Base-by-base conservation (phyloP, 2,113 vertebrate species). In the Odontesthes bonariensis region DNA sequence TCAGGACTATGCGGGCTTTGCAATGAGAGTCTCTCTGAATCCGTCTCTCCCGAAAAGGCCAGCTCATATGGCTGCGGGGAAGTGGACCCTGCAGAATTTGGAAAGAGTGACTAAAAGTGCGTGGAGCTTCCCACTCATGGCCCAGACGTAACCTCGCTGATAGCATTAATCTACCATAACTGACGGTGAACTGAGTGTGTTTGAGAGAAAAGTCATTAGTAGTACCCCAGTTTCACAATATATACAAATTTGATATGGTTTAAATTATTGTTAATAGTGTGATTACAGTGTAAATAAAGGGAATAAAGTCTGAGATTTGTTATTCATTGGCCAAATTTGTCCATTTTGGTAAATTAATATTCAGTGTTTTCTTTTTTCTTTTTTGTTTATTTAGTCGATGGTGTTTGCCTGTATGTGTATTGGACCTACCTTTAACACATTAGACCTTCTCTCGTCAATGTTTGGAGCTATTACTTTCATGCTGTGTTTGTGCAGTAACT, bases 401-500 rank as follows among this genome's bases (percentile, higher is more conserved):
- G 14, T 59, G 3, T 35, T 17, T 66, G 35, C 14, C 32, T 60
- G 47, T 17, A 62, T 8, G 53, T 44, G 9, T 44, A 46, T 75
- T 57, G 61, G 14, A 23, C 22, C 32, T 31, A 49, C n/a, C 10
- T 49, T 22, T 32, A 54, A 63, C 42, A 57, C 63, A 61, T 63
- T 10, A 66, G 49, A 69, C n/a, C 19, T 12, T 40, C 40, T 69
- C 46, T 46, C 57, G 62, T 73, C 49, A 59, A 22, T 4, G 75
- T 86, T 55, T 69, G 54, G 65, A 53, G 4, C 62, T 69, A 32
- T 56, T 59, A 63, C 66, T 78, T 87, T 84, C 84, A 67, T 72
- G 42, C 52, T 78, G 35, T 91, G 61, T 88, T 83, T 89, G 75
- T 87, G 51, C 77, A 77, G 77, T 83, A 68, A 68, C 82, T 70